These are phyloP conservation scores for Julus scandinavius DNA, from an alignment of 2,888 invertebrate species.

Conservation along the genomic window DNA sequence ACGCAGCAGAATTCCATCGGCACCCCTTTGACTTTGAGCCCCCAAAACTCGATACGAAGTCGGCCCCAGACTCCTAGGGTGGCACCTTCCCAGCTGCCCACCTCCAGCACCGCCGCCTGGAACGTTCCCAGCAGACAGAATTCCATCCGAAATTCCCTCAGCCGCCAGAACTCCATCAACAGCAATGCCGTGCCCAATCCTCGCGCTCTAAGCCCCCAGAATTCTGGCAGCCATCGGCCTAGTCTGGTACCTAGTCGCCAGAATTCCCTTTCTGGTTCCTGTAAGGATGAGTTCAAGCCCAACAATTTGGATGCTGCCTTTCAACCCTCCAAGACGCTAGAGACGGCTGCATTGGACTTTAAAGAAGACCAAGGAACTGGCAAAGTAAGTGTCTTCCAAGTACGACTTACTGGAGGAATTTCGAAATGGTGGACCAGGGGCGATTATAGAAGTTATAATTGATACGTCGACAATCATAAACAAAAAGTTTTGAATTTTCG, in stretches of 20 bases:
- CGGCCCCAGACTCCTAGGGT: slow-evolving; percentile 59
- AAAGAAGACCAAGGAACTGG: slow-evolving; percentile 55
- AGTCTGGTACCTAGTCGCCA: slow-evolving; percentile 63
- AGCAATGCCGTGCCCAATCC: slow-evolving; percentile 62
- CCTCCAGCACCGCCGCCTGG: slow-evolving; percentile 48
- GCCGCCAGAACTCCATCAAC: slow-evolving; percentile 64
- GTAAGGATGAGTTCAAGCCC: slow-evolving; percentile 64
- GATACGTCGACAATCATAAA: no score
- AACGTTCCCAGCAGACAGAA: slow-evolving; percentile 50
- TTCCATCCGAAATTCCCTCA: slow-evolving; percentile 60
- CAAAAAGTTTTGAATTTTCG: neutral
- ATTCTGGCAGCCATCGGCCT: slow-evolving; percentile 48
- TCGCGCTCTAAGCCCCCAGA: slow-evolving; percentile 56
- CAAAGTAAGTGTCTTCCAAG: slow-evolving; percentile 48
- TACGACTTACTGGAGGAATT: neutral
- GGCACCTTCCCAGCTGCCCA: slow-evolving; percentile 51
- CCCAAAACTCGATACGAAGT: slow-evolving; percentile 77
- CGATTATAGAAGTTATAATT: neutral
- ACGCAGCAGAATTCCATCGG: slow-evolving; percentile 62
- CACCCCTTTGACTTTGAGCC: slow-evolving; percentile 69
- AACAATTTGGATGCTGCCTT: slow-evolving; percentile 61
- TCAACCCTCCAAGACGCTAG: slow-evolving; percentile 39
- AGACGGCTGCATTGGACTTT: neutral
- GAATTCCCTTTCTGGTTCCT: slow-evolving; percentile 63
- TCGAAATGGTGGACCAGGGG: neutral